phyloP scores from a whole-genome alignment of 2,113 vertebrate species.

The Oncorhynchus gorbuscha region DNA sequence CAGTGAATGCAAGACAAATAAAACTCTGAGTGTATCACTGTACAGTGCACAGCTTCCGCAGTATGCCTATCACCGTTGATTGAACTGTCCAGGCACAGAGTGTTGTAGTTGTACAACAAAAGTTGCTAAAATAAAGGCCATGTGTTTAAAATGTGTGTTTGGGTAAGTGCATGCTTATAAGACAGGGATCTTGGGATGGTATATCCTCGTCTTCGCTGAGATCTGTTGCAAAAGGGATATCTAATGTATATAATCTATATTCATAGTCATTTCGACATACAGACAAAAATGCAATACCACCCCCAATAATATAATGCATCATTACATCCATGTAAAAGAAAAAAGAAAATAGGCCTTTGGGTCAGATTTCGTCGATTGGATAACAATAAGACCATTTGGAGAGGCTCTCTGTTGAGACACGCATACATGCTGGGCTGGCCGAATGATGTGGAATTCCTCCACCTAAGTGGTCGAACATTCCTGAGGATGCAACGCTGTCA shows the following conservation, averaged over 20 bases:
- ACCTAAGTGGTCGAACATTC: slow-evolving; percentile 80
- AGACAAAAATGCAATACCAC: no score
- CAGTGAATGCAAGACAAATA: neutral
- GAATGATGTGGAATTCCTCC: slow-evolving; percentile 64
- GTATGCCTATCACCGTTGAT: neutral
- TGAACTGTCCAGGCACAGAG: no score
- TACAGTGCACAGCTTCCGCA: neutral
- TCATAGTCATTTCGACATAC: no score
- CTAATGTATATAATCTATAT: no score
- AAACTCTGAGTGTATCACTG: neutral
- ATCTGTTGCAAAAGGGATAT: neutral
- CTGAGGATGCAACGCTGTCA: slow-evolving; percentile 76
- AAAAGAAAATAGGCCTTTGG: neutral
- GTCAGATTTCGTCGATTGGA: slow-evolving; percentile 21
- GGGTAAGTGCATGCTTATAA: neutral
- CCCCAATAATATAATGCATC: no score
- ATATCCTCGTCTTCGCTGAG: neutral
- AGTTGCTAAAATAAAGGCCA: neutral
- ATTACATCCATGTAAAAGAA: neutral
- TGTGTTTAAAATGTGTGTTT: neutral
- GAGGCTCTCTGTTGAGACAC: slow-evolving; percentile 46
- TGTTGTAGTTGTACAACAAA: no score
- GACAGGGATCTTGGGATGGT: no score
- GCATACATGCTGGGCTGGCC: slow-evolving; percentile 24
- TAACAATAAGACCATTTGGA: slow-evolving; percentile 44